Percentiles rank a stretch among this genome's conserved stretches.
phyloP scores from a whole-genome alignment of 2,888 invertebrate species.

The Leucophenga maculata region DNA sequence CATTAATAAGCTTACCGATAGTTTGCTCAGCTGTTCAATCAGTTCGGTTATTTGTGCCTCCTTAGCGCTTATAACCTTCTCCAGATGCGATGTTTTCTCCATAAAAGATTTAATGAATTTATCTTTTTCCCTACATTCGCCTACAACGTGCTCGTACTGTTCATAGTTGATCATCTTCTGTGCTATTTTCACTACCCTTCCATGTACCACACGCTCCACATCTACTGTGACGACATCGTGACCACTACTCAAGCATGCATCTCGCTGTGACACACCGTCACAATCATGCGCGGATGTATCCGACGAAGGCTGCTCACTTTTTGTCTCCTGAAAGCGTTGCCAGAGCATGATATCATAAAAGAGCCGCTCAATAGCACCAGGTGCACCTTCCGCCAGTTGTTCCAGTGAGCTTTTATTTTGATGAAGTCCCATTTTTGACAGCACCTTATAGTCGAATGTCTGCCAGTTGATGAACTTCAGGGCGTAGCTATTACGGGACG shows the following conservation, averaged over 20 bases:
- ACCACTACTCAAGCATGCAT: conserved; percentile 32
- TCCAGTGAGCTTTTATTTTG: conserved; percentile 76
- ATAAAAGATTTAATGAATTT: conserved; percentile 43
- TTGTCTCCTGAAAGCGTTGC: not conserved
- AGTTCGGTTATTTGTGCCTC: conserved; percentile 63
- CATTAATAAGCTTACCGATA: conserved; percentile 50
- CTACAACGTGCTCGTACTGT: conserved; percentile 52
- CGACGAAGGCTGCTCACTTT: not conserved
- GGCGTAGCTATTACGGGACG: conserved; percentile 78
- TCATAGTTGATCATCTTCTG: conserved; percentile 67
- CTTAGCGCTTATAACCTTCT: conserved; percentile 59
- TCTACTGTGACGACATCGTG: conserved; percentile 53
- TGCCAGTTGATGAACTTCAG: conserved; percentile 85
- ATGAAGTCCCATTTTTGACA: conserved; percentile 77
- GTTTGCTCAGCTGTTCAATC: conserved; percentile 53
- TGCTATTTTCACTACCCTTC: conserved; percentile 58
- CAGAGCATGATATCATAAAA: conserved; percentile 70
- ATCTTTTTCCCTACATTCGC: conserved; percentile 53
- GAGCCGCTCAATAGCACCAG: conserved; percentile 79
- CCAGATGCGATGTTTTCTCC: conserved; percentile 58
- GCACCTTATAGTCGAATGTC: conserved; percentile 82
- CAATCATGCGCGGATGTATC: not conserved
- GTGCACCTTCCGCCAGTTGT: conserved; percentile 76
- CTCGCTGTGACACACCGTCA: conserved; percentile 20
- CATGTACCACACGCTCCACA: conserved; percentile 57